Conservation (phyloP, 1,140 invertebrate species). For the Zaprionus vittiger region DNA sequence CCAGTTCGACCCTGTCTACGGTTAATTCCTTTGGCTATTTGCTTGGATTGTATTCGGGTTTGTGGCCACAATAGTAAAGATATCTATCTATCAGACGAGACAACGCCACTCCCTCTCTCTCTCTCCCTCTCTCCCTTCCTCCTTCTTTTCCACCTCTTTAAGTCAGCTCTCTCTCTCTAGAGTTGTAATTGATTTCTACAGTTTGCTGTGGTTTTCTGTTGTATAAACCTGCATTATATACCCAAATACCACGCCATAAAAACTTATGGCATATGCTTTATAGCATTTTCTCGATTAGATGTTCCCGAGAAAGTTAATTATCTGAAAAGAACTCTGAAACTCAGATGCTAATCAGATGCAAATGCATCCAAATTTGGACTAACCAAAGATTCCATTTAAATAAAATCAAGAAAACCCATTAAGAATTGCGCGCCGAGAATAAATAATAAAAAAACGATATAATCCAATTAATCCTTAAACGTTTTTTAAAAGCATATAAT, state of each 20-base stretch:
- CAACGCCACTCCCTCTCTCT: conserved; percentile 10
- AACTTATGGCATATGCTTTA: conserved; percentile 37
- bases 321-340: not conserved
- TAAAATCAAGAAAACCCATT: conserved; percentile 42
- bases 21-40: conserved; percentile 46
- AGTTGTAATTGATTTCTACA: conserved; percentile 76
- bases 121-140: conserved; percentile 19
- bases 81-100: conserved; percentile 49
- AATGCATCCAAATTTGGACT: conserved; percentile 3
- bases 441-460: conserved; percentile 60
- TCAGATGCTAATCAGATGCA: conserved; percentile 6
- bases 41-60: conserved; percentile 53
- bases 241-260: conserved; percentile 56
- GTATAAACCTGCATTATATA: conserved; percentile 44
- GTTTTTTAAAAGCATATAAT: conserved; percentile 83
- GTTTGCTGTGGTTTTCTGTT: conserved; percentile 35
- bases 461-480: conserved; percentile 83
- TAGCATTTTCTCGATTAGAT: conserved; percentile 15
- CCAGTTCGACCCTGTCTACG: not conserved
- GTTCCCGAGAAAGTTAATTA: conserved; percentile 9
- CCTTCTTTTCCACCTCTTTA: not conserved
- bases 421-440: conserved; percentile 35
- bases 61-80: conserved; percentile 73
- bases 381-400: conserved; percentile 34
- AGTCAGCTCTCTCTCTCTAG: conserved; percentile 28